Conservation (phyloP, 2,888 invertebrate genomes). For the Glaucopsyche alexis region DNA sequence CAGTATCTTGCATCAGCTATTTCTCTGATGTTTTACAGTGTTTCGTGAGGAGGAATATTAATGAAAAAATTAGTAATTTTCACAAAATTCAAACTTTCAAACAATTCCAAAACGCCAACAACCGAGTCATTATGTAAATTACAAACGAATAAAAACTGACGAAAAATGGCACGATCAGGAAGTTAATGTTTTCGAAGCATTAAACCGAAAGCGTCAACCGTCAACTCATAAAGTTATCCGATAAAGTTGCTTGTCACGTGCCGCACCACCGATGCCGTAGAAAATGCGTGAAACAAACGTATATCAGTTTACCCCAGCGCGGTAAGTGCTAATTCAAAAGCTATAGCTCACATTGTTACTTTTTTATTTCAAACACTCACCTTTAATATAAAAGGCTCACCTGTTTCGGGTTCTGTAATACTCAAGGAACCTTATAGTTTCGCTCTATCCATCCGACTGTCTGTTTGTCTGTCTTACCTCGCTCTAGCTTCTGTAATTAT, state of each 20-base stretch:
- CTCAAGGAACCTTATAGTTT: no score
- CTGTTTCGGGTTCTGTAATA: no score
- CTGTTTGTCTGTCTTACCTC: no score
- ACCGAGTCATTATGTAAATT: constrained; percentile 25
- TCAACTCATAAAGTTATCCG: constrained; percentile 26
- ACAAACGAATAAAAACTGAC: constrained; percentile 14
- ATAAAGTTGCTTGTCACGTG: constrained; percentile 24
- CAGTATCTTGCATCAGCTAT: neutral
- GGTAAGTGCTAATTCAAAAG: constrained; percentile 10
- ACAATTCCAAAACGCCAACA: constrained; percentile 7
- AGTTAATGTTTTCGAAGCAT: constrained; percentile 27
- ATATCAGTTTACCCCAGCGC: constrained; percentile 5
- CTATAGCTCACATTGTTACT: constrained; percentile 8
- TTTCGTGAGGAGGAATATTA: constrained; percentile 4
- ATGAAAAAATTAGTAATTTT: neutral
- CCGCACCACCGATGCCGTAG: constrained; percentile 3
- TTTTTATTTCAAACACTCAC: neutral
- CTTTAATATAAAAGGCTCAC: neutral
- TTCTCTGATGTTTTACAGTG: neutral
- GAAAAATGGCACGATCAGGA: constrained; percentile 23
- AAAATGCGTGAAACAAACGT: constrained; percentile 17
- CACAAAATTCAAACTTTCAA: constrained; percentile 15
- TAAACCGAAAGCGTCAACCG: constrained; percentile 26
- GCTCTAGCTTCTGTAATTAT: no score
- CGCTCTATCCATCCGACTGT: no score